Base-by-base conservation (phyloP, 2,888 invertebrate genomes). In the Leptinotarsa rubiginosa region DNA sequence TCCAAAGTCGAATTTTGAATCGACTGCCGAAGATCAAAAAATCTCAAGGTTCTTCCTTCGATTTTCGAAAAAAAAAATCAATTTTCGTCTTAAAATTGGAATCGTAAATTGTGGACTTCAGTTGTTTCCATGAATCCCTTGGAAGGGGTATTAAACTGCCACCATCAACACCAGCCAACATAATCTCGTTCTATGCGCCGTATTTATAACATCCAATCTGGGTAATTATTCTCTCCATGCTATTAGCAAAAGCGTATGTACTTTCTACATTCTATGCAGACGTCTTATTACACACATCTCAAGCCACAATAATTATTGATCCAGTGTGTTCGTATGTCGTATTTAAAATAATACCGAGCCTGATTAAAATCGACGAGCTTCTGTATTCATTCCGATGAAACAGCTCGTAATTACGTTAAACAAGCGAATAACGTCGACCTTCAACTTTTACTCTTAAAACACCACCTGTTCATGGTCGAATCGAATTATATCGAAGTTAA, bases 361-460 rank as follows among this genome's bases (percentile, higher is more conserved):
- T 73, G 74, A 75, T 77, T 77, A 77, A 74, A 73, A 75, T 73
- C 73, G 73, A 68, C 72, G 75, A 69, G 77, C 77, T 77, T 75
- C 78, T 77, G 78, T 77, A 75, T 77, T 73, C 65, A 70, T 77
- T 72, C 71, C 74, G 74, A 77, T 77, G 75, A 75, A 78, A 75
- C 76, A 47, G 71, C 67, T 52, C 64, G 73, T 78, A 80, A 80
- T 80, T 78, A 78, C 75, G 54, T 73, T 52, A 74, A 77, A 77
- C 73, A 71, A 74, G 77, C 73, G 77, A 75, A 76, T 75, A 77
- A 64, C 70, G 69, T 54, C 75, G 79, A 77, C 80, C 80, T 80
- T 80, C 80, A 80, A 77, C 78, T 79, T 78, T 76, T 78, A 78
- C 75, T 79, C 74, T 77, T 73, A 65, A 70, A 56, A 25, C 67